Evolutionary conservation across 2,797 vertebrate species (phyloP).

Genomic region (Protosalanx chinensis): DNA sequence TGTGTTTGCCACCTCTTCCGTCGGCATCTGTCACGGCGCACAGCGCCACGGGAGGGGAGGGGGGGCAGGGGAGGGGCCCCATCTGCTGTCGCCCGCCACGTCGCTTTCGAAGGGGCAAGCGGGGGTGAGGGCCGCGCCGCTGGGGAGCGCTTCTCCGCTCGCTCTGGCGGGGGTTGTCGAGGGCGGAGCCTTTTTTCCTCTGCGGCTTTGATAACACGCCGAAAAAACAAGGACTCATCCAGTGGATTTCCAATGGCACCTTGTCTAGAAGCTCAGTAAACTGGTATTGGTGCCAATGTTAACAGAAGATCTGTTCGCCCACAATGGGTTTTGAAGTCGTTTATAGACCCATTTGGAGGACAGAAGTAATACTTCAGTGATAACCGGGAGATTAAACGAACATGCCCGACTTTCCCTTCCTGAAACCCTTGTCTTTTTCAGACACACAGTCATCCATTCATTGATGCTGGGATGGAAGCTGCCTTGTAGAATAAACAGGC

Average conservation of each 20-base stretch:
- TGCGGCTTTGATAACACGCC: too few species aligned
- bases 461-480: background rate
- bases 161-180: background rate
- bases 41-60: slow-evolving; percentile 43
- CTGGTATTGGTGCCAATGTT: too few species aligned
- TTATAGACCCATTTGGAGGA: background rate
- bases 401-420: slow-evolving; percentile 30
- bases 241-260: too few species aligned
- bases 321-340: background rate
- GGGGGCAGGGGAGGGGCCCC: slow-evolving; percentile 29
- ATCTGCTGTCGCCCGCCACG: slow-evolving; percentile 62
- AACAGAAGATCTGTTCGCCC: background rate
- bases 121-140: slow-evolving; percentile 44
- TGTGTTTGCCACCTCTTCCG: slow-evolving; percentile 73
- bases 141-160: slow-evolving; percentile 37
- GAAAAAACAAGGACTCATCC: too few species aligned
- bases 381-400: slow-evolving; percentile 52
- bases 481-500: background rate
- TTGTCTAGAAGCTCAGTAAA: too few species aligned
- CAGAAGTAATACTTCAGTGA: background rate
- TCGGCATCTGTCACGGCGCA: slow-evolving; percentile 65
- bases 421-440: background rate
- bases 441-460: background rate
- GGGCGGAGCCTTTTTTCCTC: too few species aligned
- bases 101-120: slow-evolving; percentile 55